Conservation (phyloP, 2,797 vertebrate species). For the Nyctibius grandis region DNA sequence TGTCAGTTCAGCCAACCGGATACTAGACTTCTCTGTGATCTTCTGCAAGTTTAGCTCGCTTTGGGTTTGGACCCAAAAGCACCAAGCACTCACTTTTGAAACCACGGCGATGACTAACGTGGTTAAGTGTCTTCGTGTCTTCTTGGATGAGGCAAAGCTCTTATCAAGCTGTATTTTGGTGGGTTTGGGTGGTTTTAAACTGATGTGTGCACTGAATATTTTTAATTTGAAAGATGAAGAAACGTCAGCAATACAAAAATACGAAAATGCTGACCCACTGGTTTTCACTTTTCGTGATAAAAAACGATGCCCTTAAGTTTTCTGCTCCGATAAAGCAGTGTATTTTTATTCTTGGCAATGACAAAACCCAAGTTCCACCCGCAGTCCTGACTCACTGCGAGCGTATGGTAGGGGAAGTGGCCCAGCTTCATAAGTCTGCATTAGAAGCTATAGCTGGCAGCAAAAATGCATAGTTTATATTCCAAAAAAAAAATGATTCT, state of each 20-base stretch:
- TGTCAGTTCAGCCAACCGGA: slow-evolving; percentile 52
- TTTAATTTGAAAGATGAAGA: background rate
- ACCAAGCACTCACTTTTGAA: background rate
- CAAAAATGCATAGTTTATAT: slow-evolving; percentile 1
- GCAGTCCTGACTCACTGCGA: slow-evolving; percentile 59
- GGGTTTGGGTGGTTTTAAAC: background rate
- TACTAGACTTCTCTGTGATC: background rate
- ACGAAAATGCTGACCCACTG: background rate
- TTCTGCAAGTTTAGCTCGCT: background rate
- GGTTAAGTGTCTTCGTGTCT: background rate
- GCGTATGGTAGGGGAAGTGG: slow-evolving; percentile 43
- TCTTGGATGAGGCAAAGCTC: background rate
- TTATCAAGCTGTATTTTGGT: background rate
- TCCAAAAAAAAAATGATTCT: background rate
- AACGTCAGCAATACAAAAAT: background rate
- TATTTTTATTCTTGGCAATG: slow-evolving; percentile 35
- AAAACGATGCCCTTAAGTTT: background rate
- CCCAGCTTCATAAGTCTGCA: slow-evolving; percentile 33
- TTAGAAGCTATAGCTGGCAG: slow-evolving; percentile 34
- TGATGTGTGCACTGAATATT: background rate
- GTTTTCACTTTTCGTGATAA: background rate
- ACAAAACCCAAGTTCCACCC: slow-evolving; percentile 47
- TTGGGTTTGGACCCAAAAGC: background rate
- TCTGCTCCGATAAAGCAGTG: background rate
- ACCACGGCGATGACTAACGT: rapidly evolving